phyloP scores from a whole-genome alignment of 2,113 vertebrate species.

The Oncorhynchus masou region DNA sequence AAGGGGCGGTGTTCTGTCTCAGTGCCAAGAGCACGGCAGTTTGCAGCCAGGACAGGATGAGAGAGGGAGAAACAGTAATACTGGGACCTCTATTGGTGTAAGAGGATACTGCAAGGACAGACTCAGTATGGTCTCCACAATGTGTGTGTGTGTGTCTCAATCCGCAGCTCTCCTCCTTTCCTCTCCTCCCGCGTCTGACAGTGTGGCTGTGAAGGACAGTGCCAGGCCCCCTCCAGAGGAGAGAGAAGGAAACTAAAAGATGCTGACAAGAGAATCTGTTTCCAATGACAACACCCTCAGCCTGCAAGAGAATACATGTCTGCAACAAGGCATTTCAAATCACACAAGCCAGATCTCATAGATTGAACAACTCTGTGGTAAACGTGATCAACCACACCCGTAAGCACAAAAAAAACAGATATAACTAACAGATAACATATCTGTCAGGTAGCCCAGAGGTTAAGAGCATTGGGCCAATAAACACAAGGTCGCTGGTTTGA shows the following conservation, averaged over 20 bases:
- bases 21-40: conserved; percentile 1
- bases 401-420: neutral
- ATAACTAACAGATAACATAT: neutral
- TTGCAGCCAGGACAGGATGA: conserved; percentile 10
- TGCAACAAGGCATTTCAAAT: neutral
- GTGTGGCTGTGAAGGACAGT: neutral
- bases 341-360: neutral
- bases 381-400: neutral
- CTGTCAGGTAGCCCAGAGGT: no score
- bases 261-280: neutral
- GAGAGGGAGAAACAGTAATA: conserved; percentile 29
- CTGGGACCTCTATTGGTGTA: conserved; percentile 71
- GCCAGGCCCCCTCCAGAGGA: conserved; percentile 29
- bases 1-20: neutral
- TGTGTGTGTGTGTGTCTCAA: neutral
- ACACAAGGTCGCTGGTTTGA: no score
- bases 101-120: conserved; percentile 55
- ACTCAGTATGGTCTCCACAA: conserved; percentile 35
- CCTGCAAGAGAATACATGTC: no score
- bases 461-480: no score
- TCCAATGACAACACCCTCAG: neutral
- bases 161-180: neutral
- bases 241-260: conserved; percentile 2
- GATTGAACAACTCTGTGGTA: neutral
- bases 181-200: neutral